A percentile compares a stretch with the other conserved stretches of the same genome.
These are phyloP conservation scores for Zonotrichia albicollis DNA, from an alignment of 2,797 vertebrate species.

Conservation along the genomic window DNA sequence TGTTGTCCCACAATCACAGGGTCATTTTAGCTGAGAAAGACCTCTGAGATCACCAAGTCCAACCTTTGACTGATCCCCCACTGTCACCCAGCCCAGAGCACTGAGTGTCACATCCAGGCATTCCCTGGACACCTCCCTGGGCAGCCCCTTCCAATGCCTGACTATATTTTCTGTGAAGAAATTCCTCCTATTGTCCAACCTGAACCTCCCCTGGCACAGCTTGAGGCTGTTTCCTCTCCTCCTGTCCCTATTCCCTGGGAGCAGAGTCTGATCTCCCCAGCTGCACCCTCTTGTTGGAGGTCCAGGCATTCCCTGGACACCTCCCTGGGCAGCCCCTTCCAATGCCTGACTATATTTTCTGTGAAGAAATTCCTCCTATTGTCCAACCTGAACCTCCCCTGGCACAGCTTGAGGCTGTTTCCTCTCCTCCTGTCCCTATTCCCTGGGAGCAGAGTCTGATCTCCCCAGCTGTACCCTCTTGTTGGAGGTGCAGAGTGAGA, in stretches of 20 bases:
- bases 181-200: background rate
- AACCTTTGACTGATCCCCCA: background rate
- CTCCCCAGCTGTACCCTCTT: background rate
- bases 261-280: background rate
- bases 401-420: background rate
- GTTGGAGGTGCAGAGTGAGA: background rate
- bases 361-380: background rate
- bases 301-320: background rate
- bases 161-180: background rate
- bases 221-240: background rate
- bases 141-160: background rate
- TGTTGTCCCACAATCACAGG: background rate
- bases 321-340: background rate
- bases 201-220: background rate
- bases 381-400: background rate
- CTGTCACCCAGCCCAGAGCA: background rate
- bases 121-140: background rate
- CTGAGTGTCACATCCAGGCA: background rate
- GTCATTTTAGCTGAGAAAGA: background rate
- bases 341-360: background rate
- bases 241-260: background rate
- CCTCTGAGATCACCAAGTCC: background rate
- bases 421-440: background rate
- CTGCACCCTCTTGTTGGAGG: background rate
- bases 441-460: background rate